Evolutionary conservation across 2,113 vertebrate species (phyloP).

Genomic region (Nesoenas mayeri): DNA sequence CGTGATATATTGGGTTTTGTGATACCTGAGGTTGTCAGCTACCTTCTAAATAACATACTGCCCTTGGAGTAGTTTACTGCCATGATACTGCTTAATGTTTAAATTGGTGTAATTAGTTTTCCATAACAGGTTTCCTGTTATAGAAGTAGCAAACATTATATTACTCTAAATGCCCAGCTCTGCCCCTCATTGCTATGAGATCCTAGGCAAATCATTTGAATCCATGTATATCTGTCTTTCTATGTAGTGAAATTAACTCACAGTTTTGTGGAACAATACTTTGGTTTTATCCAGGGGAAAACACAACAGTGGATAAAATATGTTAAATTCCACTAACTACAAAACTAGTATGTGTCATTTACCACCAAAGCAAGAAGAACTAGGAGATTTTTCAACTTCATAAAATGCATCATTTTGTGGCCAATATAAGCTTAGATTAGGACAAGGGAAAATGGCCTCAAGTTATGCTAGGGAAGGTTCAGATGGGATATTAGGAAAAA

Average conservation of each 20-base stretch:
- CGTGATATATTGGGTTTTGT: constrained; percentile 31
- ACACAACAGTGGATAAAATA: neutral
- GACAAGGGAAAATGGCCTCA: no score
- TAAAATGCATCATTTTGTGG: neutral
- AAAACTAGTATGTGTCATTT: neutral
- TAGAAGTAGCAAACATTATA: neutral
- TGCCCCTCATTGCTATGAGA: neutral
- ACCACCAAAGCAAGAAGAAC: neutral
- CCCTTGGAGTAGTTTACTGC: constrained; percentile 34
- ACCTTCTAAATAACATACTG: constrained; percentile 32
- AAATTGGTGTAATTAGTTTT: constrained; percentile 28
- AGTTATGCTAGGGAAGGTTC: no score
- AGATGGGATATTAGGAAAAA: no score
- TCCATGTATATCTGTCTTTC: neutral
- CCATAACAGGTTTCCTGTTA: neutral
- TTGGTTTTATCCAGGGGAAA: neutral
- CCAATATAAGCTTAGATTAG: neutral
- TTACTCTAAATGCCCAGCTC: neutral
- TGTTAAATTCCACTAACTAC: neutral
- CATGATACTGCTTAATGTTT: constrained; percentile 31
- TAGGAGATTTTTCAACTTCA: neutral
- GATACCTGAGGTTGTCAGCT: constrained; percentile 42
- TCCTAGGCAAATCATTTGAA: neutral
- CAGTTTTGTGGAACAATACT: neutral
- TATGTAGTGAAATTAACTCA: neutral